Base-by-base conservation (phyloP, 2,113 vertebrate species). In the Hippocampus mohnikei region DNA sequence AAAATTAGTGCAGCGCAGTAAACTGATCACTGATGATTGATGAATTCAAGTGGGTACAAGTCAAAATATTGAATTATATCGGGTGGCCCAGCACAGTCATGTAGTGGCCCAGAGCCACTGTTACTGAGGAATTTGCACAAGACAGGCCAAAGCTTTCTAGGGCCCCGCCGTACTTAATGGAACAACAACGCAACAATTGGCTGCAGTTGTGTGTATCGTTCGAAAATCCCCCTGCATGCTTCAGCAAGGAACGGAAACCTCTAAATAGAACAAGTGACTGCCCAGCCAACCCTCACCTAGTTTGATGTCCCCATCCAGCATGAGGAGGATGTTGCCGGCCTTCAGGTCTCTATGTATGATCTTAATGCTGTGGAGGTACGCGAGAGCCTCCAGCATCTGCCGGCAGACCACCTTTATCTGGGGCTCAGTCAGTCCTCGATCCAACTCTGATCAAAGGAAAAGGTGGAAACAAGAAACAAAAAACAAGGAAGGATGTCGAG, bases 291-390 rank as follows among this genome's bases (percentile, higher is more conserved):
- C n/a, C 94, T 94, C 84, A 98, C 97, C 97, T 0, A 98, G 94
- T 78, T 97, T 95, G 88, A 99, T 95, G 85, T 96, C 94, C 3
- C 97, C 97, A 1, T 98, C 96, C 12, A 94, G 92, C 46, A 93
- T 97, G 83, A 99, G 94, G 3, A 99, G 94, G 72, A 99, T 92
- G 0, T 99, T 99, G 2, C 97, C 97, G 0, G 97, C 97, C 89
- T 99, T 99, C 84, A 99, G 91, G 88, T 99, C 97, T 11, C 97
- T 92, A 91, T 99, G 97, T 85, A 99, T 99, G 91, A 99, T 97
- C 91, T 92, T 96, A 76, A 95, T 95, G 84, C 91, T 78, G 64
- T 99, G 97, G 44, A 99, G 94, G 82, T 98, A 99, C 18, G 67
- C 60, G 18, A 98, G 92, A 1, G 93, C 97, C 84, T 98, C 96